Percentiles rank a stretch among this genome's conserved stretches.
These are phyloP conservation scores for Anseranas semipalmata DNA, from an alignment of 2,113 vertebrate species.

Conservation along the genomic window DNA sequence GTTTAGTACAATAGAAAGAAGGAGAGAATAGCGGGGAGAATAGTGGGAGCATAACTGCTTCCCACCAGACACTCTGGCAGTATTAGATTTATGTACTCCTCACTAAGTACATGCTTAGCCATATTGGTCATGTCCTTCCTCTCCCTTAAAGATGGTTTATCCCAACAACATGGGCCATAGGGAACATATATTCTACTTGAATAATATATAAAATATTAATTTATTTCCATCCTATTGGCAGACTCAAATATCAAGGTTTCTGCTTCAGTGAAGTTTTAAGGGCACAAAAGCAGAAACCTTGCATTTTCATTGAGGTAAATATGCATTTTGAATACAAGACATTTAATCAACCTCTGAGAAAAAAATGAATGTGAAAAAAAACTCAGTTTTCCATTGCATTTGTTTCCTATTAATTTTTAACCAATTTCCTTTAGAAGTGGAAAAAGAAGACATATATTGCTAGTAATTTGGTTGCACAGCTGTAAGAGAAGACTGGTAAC, in stretches of 20 bases:
- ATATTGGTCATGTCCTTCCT: background rate
- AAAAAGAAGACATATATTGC: background rate
- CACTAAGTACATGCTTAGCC: background rate
- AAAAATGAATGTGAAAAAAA: background rate
- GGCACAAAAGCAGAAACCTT: background rate
- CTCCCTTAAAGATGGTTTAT: background rate
- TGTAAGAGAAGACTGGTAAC: background rate
- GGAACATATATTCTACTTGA: background rate
- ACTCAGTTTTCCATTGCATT: background rate
- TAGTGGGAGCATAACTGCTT: background rate
- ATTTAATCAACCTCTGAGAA: background rate
- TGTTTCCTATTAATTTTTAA: background rate
- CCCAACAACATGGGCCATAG: background rate
- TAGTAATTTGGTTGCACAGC: background rate
- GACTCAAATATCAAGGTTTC: constrained; percentile 34
- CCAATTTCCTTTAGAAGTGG: background rate
- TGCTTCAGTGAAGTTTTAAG: background rate
- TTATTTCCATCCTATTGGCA: background rate
- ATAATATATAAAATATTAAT: background rate
- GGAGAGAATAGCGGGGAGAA: background rate
- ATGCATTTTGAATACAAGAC: background rate
- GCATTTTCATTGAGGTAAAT: background rate
- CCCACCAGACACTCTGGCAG: background rate
- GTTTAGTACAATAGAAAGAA: background rate
- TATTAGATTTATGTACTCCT: background rate